These are phyloP conservation scores for Rhagonycha fulva DNA, from an alignment of 2,888 invertebrate species.

Conservation along the genomic window DNA sequence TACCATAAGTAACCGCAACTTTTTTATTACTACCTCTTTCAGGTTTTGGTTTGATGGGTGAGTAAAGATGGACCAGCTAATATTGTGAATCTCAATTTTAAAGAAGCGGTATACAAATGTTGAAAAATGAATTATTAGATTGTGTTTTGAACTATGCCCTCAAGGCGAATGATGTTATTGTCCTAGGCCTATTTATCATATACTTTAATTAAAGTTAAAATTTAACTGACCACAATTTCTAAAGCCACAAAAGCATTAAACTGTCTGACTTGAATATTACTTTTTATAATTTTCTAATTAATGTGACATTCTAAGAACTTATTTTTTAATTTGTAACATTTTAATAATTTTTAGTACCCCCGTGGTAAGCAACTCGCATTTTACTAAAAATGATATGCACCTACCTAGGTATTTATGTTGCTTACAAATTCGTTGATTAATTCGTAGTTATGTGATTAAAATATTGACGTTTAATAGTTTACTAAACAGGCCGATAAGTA, in stretches of 20 bases:
- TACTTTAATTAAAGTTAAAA: constrained; percentile 9
- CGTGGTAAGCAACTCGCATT: not conserved
- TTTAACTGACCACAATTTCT: constrained; percentile 3
- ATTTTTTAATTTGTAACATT: not conserved
- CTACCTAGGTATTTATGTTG: not conserved
- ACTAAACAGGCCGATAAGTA: constrained; percentile 10
- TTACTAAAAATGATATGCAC: not conserved
- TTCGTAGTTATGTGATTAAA: not conserved
- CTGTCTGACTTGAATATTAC: not conserved
- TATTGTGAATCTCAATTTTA: not conserved
- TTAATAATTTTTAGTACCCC: not conserved
- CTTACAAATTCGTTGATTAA: constrained; percentile 4
- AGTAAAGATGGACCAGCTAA: constrained; percentile 1
- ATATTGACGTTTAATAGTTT: constrained; percentile 3
- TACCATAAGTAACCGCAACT: constrained; percentile 3
- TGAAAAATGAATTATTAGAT: not conserved
- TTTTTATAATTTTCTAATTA: not conserved
- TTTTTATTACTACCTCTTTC: constrained; percentile 7
- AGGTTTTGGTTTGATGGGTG: not conserved
- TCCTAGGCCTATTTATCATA: constrained; percentile 10
- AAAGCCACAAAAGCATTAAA: constrained; percentile 1
- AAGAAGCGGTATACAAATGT: not conserved
- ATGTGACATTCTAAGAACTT: not conserved
- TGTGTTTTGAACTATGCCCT: not conserved
- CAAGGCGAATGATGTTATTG: constrained; percentile 6